Conservation (phyloP, 2,113 vertebrate genomes). For the Phoenicopterus ruber region DNA sequence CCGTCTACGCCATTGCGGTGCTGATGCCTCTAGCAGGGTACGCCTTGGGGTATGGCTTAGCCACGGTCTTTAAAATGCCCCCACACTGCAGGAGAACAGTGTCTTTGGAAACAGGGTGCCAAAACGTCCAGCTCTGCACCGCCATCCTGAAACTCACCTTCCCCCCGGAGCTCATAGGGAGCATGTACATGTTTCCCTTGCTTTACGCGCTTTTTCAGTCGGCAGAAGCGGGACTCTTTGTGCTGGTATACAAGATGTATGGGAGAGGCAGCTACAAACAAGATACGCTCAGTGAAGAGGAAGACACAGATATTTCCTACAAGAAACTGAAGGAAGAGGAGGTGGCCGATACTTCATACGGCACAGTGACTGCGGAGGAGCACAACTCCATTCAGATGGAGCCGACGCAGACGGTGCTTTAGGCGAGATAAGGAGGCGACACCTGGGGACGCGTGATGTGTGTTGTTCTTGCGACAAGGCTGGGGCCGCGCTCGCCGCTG, state of each 20-base stretch:
- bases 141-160: slow-evolving; percentile 97
- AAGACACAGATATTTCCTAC: slow-evolving; percentile 88
- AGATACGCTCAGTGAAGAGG: slow-evolving; percentile 75
- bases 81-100: slow-evolving; percentile 88
- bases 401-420: slow-evolving; percentile 66
- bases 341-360: slow-evolving; percentile 83
- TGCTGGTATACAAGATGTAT: slow-evolving; percentile 88
- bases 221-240: slow-evolving; percentile 89
- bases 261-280: slow-evolving; percentile 84
- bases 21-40: slow-evolving; percentile 93
- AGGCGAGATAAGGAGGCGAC: not conserved
- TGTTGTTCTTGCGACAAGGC: not conserved
- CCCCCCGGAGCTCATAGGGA: slow-evolving; percentile 87
- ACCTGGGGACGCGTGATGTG: not conserved
- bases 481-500: not conserved
- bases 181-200: slow-evolving; percentile 97
- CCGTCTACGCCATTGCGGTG: slow-evolving; percentile 89
- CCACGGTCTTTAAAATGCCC: slow-evolving; percentile 83
- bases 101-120: slow-evolving; percentile 94
- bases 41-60: slow-evolving; percentile 88
- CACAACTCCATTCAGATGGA: slow-evolving; percentile 76
- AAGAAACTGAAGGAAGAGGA: slow-evolving; percentile 92
- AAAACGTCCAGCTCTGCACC: slow-evolving; percentile 97
- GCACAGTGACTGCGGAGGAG: slow-evolving; percentile 81
- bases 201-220: slow-evolving; percentile 96